Base-by-base conservation (phyloP, 1,140 invertebrate genomes). In the Holcopasites calliopsidis region DNA sequence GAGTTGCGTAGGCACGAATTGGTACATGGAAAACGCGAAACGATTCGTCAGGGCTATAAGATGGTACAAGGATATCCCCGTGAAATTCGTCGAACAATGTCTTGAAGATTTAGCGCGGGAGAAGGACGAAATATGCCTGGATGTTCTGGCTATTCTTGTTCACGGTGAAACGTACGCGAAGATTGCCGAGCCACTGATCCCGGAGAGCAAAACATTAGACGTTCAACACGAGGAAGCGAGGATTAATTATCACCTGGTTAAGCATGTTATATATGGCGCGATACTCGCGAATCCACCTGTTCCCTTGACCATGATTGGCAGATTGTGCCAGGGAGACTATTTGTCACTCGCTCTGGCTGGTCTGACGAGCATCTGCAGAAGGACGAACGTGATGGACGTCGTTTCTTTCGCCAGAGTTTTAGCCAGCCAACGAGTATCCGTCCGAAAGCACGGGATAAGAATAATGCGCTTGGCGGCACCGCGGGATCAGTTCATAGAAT, bases 31-130 rank as follows among this genome's bases (percentile, higher is more conserved):
- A 21, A 8, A 23, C 0, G 50, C 75, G 11, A 77, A 28, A 38
- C 42, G 11, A 3, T 91, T 90, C 33, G 0, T 91, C 0, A 87
- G 61, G 50, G 31, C 49, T 0, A 47, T 54, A 7, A 84, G 79
- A 0, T 91, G 90, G 90, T 86, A 90, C 42, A 80, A 88, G 16
- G 74, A 87, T 1, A 71, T 91, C 5, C 89, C 90, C 0, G 80
- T 88, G 0, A 87, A 77, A 35, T 90, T 90, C 64, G 58, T 64
- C 3, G 18, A 70, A 0, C 28, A 52, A 6, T 68, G 74, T 10
- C 16, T 52, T 0, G 3, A 26, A 8, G 23, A 70, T 49, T 3
- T 81, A 0, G 1, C 4, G 0, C 8, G 61, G 11, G 21, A 52
- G 0, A 26, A 52, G 2, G 47, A 13, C 0, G 13, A 5, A 1